phyloP scores from a whole-genome alignment of 2,888 invertebrate genomes.

The Chrysina gloriosa region DNA sequence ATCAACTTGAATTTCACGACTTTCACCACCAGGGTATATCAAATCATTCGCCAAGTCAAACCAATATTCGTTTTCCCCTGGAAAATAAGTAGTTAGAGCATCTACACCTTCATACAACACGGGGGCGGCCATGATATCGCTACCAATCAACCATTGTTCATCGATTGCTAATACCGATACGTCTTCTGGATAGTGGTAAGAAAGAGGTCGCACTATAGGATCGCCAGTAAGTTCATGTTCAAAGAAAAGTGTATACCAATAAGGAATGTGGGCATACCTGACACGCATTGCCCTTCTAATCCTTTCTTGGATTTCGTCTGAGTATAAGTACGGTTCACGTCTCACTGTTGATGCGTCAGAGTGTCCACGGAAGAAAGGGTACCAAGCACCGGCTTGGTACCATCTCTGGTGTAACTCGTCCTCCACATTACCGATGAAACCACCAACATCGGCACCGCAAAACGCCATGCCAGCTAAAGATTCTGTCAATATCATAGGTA shows the following conservation, averaged over 20 bases:
- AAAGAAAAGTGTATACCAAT: slow-evolving; percentile 91
- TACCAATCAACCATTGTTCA: slow-evolving; percentile 82
- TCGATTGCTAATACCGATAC: slow-evolving; percentile 81
- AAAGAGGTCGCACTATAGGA: slow-evolving; percentile 90
- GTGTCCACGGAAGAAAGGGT: slow-evolving; percentile 95
- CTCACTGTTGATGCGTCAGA: slow-evolving; percentile 94
- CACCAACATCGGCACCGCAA: slow-evolving; percentile 95
- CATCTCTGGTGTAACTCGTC: slow-evolving; percentile 83
- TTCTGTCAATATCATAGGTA: slow-evolving; percentile 92
- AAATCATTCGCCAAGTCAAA: slow-evolving; percentile 40
- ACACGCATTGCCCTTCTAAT: slow-evolving; percentile 69
- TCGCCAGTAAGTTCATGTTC: slow-evolving; percentile 84
- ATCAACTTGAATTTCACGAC: slow-evolving; percentile 39
- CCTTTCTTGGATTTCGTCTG: slow-evolving; percentile 71
- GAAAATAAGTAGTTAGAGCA: slow-evolving; percentile 85
- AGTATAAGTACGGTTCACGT: slow-evolving; percentile 94
- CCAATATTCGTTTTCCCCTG: slow-evolving; percentile 83
- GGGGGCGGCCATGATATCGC: slow-evolving; percentile 84
- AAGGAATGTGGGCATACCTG: slow-evolving; percentile 88
- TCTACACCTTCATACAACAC: slow-evolving; percentile 81
- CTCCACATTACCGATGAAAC: slow-evolving; percentile 95
- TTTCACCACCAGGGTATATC: slow-evolving; percentile 37
- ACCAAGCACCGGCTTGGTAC: slow-evolving; percentile 84
- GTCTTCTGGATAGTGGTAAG: slow-evolving; percentile 90
- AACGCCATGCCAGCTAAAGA: slow-evolving; percentile 88